Evolutionary conservation across 2,113 vertebrate species (phyloP).

Genomic region (Buteo buteo): DNA sequence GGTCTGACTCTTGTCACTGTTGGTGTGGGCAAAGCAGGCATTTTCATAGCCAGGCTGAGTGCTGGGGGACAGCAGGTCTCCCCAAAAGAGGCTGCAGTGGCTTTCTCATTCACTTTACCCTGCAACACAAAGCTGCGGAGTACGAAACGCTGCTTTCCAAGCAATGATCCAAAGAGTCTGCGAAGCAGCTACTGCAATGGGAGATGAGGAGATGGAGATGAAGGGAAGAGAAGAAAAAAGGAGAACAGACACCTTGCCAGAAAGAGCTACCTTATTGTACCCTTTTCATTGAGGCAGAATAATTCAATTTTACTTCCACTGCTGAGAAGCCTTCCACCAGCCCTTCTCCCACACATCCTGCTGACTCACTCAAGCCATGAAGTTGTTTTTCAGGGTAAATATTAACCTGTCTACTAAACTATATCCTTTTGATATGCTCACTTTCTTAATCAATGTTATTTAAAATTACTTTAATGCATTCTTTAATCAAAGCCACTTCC

Average conservation of each 20-base stretch:
- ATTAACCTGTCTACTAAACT: neutral
- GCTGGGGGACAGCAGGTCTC: neutral
- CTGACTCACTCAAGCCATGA: neutral
- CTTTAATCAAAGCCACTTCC: neutral
- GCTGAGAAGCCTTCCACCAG: neutral
- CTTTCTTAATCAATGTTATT: neutral
- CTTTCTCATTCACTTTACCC: neutral
- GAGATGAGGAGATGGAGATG: neutral
- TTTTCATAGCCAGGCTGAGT: neutral
- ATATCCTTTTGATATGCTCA: neutral
- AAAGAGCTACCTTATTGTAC: neutral
- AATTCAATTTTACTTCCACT: neutral
- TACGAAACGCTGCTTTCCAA: accelerated
- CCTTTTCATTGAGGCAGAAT: neutral
- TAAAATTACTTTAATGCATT: neutral
- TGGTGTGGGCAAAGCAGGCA: neutral
- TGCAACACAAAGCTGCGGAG: neutral
- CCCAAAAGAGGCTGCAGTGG: neutral
- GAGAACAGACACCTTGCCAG: neutral
- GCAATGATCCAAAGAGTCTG: neutral
- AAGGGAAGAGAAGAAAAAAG: neutral
- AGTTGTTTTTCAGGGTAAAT: neutral
- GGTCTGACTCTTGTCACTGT: neutral
- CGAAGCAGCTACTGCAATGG: neutral
- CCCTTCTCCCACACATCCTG: neutral